Conservation (phyloP, 2,888 invertebrate genomes). For the Diarsia rubi region DNA sequence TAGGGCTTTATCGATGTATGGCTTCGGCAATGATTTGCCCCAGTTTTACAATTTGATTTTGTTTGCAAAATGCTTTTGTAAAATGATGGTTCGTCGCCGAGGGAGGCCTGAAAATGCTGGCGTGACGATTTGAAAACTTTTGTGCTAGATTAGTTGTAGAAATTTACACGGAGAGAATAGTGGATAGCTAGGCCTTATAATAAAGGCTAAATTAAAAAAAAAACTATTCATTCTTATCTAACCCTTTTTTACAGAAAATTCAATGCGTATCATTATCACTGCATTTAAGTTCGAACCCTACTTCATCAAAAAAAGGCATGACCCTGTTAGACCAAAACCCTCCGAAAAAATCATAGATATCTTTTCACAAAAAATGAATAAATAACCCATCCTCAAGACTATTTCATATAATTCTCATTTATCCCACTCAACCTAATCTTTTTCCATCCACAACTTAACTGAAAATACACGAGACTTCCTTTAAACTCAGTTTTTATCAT, state of each 20-base stretch:
- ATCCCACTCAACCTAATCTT: not conserved
- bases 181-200: too few relatives aligned
- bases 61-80: constrained; percentile 20
- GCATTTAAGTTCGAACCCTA: not conserved
- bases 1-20: constrained; percentile 63
- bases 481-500: constrained; percentile 11
- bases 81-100: not conserved
- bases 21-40: constrained; percentile 55
- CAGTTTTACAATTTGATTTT: constrained; percentile 32
- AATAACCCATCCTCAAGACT: too few relatives aligned
- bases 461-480: constrained; percentile 1
- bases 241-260: not conserved
- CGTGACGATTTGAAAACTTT: too few relatives aligned
- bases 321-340: not conserved
- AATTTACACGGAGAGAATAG: too few relatives aligned
- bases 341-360: too few relatives aligned
- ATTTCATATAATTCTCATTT: not conserved
- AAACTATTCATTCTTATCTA: not conserved
- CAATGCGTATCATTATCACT: not conserved
- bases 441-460: not conserved
- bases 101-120: too few relatives aligned
- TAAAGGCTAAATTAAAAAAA: too few relatives aligned
- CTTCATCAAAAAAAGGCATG: not conserved
- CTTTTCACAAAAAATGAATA: not conserved
- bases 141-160: too few relatives aligned